Percentiles rank a stretch among this genome's conserved stretches.
Conservation (phyloP, 1,140 invertebrate genomes). For the Drosophila sechellia region DNA sequence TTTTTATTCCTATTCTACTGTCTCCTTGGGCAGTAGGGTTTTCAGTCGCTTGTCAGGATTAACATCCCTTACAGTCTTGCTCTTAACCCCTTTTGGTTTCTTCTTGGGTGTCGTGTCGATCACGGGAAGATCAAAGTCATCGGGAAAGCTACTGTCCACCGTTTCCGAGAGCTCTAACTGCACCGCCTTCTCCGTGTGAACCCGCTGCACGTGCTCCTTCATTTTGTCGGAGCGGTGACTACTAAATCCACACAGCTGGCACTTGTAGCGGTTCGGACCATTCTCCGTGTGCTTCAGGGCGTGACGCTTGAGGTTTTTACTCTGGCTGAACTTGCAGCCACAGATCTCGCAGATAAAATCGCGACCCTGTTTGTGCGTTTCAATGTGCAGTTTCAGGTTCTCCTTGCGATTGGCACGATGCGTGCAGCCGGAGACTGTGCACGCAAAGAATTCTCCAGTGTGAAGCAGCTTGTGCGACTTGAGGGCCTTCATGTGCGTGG, state of each 20-base stretch:
- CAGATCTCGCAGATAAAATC: conserved; percentile 86
- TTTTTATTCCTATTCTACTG: conserved; percentile 12
- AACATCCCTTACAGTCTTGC: not conserved
- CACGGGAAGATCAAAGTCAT: conserved; percentile 67
- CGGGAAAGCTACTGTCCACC: conserved; percentile 74
- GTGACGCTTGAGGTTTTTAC: conserved; percentile 85
- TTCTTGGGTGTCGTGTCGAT: conserved; percentile 23
- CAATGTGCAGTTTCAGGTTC: conserved; percentile 85
- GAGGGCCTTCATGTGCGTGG: conserved; percentile 86
- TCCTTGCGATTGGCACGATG: conserved; percentile 85
- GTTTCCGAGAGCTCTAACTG: conserved; percentile 79
- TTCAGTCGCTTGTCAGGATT: conserved; percentile 55
- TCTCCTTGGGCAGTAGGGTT: conserved; percentile 53
- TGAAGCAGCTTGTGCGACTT: conserved; percentile 86
- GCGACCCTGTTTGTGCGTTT: conserved; percentile 86
- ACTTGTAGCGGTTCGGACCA: conserved; percentile 73
- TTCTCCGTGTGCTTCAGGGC: conserved; percentile 84
- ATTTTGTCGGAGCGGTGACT: conserved; percentile 86
- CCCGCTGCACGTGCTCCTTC: conserved; percentile 85
- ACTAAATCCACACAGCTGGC: conserved; percentile 85
- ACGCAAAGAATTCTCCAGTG: conserved; percentile 86
- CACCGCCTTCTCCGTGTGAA: conserved; percentile 84
- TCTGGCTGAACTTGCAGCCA: conserved; percentile 85
- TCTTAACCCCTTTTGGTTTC: conserved; percentile 12
- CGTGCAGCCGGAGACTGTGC: conserved; percentile 85